These are phyloP conservation scores for Eriosoma lanigerum DNA, from an alignment of 1,140 invertebrate genomes.

Conservation along the genomic window DNA sequence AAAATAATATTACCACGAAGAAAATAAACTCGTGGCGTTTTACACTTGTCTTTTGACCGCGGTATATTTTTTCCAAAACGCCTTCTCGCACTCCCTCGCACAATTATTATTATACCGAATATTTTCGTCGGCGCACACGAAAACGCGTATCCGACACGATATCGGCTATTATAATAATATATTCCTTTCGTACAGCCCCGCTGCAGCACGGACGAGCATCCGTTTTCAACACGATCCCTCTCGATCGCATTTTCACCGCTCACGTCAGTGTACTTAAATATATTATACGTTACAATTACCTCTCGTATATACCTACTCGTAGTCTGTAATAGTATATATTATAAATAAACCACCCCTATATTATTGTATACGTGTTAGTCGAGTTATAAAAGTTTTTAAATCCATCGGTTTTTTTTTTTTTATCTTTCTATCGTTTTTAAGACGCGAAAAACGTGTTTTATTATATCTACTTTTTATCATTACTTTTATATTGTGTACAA, in stretches of 20 bases:
- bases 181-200: neutral
- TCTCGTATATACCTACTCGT: too few species aligned
- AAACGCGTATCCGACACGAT: slow-evolving; percentile 36
- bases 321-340: too few species aligned
- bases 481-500: too few species aligned
- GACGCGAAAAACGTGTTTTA: too few species aligned
- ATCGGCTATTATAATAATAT: neutral
- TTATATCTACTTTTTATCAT: too few species aligned
- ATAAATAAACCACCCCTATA: too few species aligned
- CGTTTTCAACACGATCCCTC: neutral
- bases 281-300: too few species aligned
- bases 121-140: slow-evolving; percentile 20
- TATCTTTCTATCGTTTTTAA: too few species aligned
- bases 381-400: too few species aligned
- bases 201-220: neutral
- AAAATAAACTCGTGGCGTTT: slow-evolving; percentile 11
- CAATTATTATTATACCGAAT: slow-evolving; percentile 6
- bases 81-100: neutral
- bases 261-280: too few species aligned
- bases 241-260: neutral
- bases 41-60: slow-evolving; percentile 23
- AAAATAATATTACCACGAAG: neutral
- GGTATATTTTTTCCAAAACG: slow-evolving; percentile 16
- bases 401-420: too few species aligned
- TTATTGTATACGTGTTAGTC: too few species aligned